Base-by-base conservation (phyloP, 2,113 vertebrate species). In the Acanthisitta chloris region DNA sequence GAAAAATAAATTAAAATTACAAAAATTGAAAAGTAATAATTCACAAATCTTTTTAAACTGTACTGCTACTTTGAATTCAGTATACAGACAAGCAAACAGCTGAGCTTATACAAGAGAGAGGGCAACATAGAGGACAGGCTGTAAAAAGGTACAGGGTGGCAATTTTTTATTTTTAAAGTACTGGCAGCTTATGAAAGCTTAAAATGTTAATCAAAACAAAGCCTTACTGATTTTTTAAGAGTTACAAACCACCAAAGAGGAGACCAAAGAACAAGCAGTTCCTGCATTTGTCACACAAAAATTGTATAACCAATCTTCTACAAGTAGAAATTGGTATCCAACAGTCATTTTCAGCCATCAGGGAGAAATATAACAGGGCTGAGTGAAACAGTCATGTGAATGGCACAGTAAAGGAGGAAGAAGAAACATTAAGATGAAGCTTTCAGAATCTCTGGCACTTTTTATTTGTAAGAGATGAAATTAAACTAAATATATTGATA, bases 251-350 rank as follows among this genome's bases (percentile, higher is more conserved):
- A 79, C 57, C 36, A 61, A 15, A 80, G 46, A 96, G 21, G 16
- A 95, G 86, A 67, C 0, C 0, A 91, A 88, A 67, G 77, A 92
- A 74, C 81, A 85, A 67, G 80, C 34, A 94, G 87, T 62, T 94
- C 64, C 76, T 62, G 74, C 0, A 2, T 59, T 92, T 94, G 59
- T 87, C 91, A 48, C 76, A 83, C 84, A 83, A 81, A 92, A 94
- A 90, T 23, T 0, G 0, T 14, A 77, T 12, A 90, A 90, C 26
- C 38, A 29, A 51, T 59, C 69, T 79, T 74, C 40, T 58, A 16
- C 74, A 92, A 82, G 96, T 3, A 45, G 61, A 95, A 97, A 95
- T 83, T 80, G 84, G 46, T 95, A 84, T 66, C 84, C 81, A 94
- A 76, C 48, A 92, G 93, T 65, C 52, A 11, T 81, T 97, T 95